Conservation (phyloP, 2,797 vertebrate species). For the Danio jaintianensis region DNA sequence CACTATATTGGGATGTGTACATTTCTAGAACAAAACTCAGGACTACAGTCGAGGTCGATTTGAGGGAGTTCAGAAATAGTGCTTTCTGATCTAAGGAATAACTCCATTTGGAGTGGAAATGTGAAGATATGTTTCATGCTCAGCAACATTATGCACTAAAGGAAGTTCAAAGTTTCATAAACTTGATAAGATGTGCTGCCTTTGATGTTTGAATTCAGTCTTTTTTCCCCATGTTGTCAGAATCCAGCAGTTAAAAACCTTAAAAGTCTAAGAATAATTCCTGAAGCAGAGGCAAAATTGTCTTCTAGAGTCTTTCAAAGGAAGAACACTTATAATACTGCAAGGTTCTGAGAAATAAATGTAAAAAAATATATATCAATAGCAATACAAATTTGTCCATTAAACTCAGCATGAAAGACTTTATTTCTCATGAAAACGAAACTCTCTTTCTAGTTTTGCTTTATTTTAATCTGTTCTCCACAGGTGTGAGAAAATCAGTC, state of each 20-base stretch:
- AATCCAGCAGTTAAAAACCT: background rate
- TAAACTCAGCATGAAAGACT: conserved; percentile 2
- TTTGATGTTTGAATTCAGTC: too few relatives aligned
- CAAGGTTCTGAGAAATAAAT: background rate
- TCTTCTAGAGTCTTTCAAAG: conserved; percentile 2
- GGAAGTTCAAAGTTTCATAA: too few relatives aligned
- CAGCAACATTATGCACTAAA: too few relatives aligned
- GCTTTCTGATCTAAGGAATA: too few relatives aligned
- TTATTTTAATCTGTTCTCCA: background rate
- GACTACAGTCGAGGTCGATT: too few relatives aligned
- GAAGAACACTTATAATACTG: conserved; percentile 12
- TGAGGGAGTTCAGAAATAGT: too few relatives aligned
- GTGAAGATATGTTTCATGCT: too few relatives aligned
- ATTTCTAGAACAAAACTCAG: too few relatives aligned
- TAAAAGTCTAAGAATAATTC: background rate
- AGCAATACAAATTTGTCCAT: background rate
- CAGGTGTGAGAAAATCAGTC: conserved; percentile 4
- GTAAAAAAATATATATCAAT: conserved; percentile 22
- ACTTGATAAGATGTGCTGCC: too few relatives aligned
- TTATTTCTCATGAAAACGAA: background rate
- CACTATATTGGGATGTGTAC: too few relatives aligned
- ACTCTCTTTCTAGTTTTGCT: background rate
- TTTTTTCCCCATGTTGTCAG: too few relatives aligned
- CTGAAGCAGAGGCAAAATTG: background rate
- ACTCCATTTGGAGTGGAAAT: too few relatives aligned